Conservation (phyloP, 2,113 vertebrate genomes). For the Neolamprologus caudopunctatus region DNA sequence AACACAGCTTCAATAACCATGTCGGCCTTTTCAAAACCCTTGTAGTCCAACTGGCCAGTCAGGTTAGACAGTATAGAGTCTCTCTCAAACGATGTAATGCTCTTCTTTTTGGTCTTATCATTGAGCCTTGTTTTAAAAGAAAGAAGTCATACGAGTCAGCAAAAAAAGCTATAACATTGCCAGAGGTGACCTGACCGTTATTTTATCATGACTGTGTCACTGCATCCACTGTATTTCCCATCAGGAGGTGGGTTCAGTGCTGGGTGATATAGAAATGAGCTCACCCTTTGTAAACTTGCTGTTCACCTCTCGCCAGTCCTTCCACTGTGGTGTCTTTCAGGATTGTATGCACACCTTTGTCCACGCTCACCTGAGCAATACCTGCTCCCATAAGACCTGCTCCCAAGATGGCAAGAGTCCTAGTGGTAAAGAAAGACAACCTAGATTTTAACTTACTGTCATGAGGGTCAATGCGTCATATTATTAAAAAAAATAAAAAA, state of each 20-base stretch:
- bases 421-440: conserved; percentile 24
- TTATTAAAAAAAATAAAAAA: neutral
- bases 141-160: neutral
- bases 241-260: neutral
- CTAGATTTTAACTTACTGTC: neutral
- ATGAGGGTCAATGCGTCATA: neutral
- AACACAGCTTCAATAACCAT: conserved; percentile 98
- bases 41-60: conserved; percentile 81
- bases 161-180: neutral
- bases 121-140: conserved; percentile 73
- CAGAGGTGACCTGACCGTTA: neutral
- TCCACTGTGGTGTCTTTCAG: conserved; percentile 83
- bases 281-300: conserved; percentile 94
- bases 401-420: conserved; percentile 85
- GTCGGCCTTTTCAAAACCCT: conserved; percentile 82
- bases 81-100: conserved; percentile 84
- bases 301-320: conserved; percentile 83
- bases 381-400: conserved; percentile 97
- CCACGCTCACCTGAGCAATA: conserved; percentile 87
- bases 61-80: conserved; percentile 82
- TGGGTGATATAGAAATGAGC: neutral
- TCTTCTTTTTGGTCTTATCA: conserved; percentile 88
- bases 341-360: conserved; percentile 83
- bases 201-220: neutral
- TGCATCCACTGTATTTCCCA: neutral